Base-by-base conservation (phyloP, 1,140 invertebrate species). In the Drosophila tropicalis region DNA sequence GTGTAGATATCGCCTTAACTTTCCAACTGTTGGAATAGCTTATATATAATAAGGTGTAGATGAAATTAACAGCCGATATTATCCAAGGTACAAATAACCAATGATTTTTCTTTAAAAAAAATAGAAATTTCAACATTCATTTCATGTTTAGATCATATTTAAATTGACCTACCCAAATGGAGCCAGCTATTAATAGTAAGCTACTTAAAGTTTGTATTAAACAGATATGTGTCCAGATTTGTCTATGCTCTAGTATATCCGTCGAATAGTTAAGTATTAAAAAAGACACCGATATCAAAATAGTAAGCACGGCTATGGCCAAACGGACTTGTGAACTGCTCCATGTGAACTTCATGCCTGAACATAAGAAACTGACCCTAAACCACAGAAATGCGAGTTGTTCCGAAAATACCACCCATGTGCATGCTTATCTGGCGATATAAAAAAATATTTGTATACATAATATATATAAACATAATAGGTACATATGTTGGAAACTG, bases 71-170 rank as follows among this genome's bases (percentile, higher is more conserved):
- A 7, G 68, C 65, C 5, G 67, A 51, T 2, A 70, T n/a, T 6
- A 86, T n/a, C 79, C 79, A 85, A 32, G 82, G 78, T 25, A 79
- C 5, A 0, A 55, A 62, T 0, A 68, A 39, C 74, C 74, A 85
- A 2, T 68, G 66, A 32, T 76, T 79, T 5, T 0, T 22, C 81
- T 85, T 10, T 0, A 15, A 51, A 9, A 29, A 57, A 41, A 3
- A 5, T 10, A 25, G 13, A 15, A 17, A 32, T 15, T 10, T 1
- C 0, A 34, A 0, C 1, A 7, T n/a, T 9, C 3, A 22, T 12
- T 25, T 13, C 2, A 3, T 25, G 3, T 25, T 25, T 25, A 25
- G 6, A 34, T 15, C 1, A 29, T 17, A 15, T 32, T 6, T 17
- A 29, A 51, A 12, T 1, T 10, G 6, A 39, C 17, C 41, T 40